Base-by-base conservation (phyloP, 2,888 invertebrate species). In the Rugalucina vietnamica region DNA sequence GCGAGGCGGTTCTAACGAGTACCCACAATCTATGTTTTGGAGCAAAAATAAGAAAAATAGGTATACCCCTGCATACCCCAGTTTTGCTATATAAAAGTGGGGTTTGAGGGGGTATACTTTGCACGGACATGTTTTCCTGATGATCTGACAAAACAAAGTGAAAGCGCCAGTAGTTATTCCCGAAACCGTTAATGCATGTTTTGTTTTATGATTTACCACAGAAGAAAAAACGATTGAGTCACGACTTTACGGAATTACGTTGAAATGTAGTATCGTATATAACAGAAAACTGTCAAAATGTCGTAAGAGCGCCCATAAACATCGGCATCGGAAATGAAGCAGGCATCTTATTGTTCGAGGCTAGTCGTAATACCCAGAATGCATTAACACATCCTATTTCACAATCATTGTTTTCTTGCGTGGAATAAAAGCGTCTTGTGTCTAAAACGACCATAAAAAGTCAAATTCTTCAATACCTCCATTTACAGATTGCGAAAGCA, bases 351-450 rank as follows among this genome's bases (percentile, higher is more conserved):
- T 72, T 43, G 72, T 49, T n/a, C 49, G 18, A 37, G 39, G 39
- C 2, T 43, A 29, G 39, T 72, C 72, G 21, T 8, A n/a, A 49
- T 39, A 72, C 72, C 70, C 72, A 43, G 39, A 65, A 72, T n/a
- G 72, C 72, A 39, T 72, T 72, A 72, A 49, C 72, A 72, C 39
- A 29, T 72, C 72, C 72, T 39, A 39, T 72, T 70, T n/a, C 8
- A 37, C 37, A 72, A 72, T 72, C 29, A 65, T 65, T 65, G 65
- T 34, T 65, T 65, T 34, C 34, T 65, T 65, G 65, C 65, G 65
- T 65, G 65, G 65, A 32, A 65, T 65, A 34, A 65, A 65, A 65
- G 65, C 34, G 32, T 65, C 65, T 32, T 65, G 27, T 18, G 65
- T 65, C 65, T 65, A 34, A 65, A 65, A 65, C 65, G 14, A 21